A percentile compares a stretch with the other conserved stretches of the same genome.
Evolutionary conservation across 2,888 invertebrate species (phyloP).

Genomic region (Adela reaumurella): DNA sequence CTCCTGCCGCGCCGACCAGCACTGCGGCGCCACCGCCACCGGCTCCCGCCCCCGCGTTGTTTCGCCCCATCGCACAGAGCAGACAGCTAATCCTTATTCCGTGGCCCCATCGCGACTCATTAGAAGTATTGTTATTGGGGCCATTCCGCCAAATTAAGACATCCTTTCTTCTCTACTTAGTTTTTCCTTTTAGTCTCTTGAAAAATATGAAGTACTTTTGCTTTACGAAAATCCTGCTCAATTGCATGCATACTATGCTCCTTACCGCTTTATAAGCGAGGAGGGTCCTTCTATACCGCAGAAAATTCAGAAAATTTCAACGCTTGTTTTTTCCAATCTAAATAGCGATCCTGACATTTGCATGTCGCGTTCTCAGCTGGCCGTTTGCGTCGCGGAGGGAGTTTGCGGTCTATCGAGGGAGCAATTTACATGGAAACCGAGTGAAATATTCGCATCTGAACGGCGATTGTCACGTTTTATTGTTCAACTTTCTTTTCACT

Average conservation of each 20-base stretch:
- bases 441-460: constrained; percentile 46
- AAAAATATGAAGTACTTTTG: too few species aligned
- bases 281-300: too few species aligned
- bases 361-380: constrained; percentile 23
- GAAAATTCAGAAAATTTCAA: neutral
- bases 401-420: constrained; percentile 17
- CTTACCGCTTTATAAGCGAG: neutral
- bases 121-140: constrained; percentile 53
- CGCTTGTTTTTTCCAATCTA: constrained; percentile 24
- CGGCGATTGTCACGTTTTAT: constrained; percentile 47
- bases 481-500: constrained; percentile 30
- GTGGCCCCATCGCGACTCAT: constrained; percentile 15
- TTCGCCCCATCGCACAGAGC: neutral
- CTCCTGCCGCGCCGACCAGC: too few species aligned
- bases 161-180: constrained; percentile 25
- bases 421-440: constrained; percentile 45
- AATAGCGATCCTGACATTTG: constrained; percentile 24
- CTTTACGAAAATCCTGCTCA: too few species aligned
- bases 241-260: neutral
- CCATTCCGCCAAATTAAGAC: constrained; percentile 49
- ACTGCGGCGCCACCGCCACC: too few species aligned
- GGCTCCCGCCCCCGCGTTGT: too few species aligned
- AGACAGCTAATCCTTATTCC: too few species aligned
- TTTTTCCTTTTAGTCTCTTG: too few species aligned
- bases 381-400: constrained; percentile 22